Evolutionary conservation across 2,797 vertebrate genomes (phyloP).

Genomic region (Picus viridis): DNA sequence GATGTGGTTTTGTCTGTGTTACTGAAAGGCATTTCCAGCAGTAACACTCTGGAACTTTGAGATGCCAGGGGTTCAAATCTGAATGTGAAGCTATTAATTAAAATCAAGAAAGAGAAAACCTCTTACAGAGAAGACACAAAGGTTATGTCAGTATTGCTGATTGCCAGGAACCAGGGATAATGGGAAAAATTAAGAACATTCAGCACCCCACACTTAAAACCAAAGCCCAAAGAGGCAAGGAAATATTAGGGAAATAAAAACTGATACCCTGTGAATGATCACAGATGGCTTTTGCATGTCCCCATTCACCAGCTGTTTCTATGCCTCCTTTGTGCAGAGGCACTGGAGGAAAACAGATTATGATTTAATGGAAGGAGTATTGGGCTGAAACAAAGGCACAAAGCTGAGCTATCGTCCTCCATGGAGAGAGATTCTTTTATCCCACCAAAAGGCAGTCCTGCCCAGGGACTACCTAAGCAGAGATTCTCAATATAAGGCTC

Average conservation of each 20-base stretch:
- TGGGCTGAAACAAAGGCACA: conserved; percentile 30
- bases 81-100: background rate
- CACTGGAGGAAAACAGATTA: conserved; percentile 28
- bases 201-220: background rate
- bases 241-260: conserved; percentile 38
- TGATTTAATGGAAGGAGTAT: conserved; percentile 29
- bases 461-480: background rate
- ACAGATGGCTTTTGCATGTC: conserved; percentile 26
- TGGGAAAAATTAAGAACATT: background rate
- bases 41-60: background rate
- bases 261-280: conserved; percentile 6
- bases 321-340: conserved; percentile 7
- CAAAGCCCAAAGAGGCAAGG: conserved; percentile 13
- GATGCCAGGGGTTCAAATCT: background rate
- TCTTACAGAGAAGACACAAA: background rate
- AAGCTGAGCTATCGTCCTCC: background rate
- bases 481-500: background rate
- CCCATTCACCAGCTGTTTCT: conserved; percentile 37
- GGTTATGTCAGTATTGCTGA: background rate
- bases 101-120: background rate
- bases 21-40: background rate
- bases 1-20: background rate
- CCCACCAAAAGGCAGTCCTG: background rate
- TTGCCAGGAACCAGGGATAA: background rate
- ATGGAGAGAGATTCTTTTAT: background rate